Percentiles rank a stretch among this genome's conserved stretches.
Evolutionary conservation across 1,140 invertebrate genomes (phyloP).

Genomic region (Protaetia brevitarsis): DNA sequence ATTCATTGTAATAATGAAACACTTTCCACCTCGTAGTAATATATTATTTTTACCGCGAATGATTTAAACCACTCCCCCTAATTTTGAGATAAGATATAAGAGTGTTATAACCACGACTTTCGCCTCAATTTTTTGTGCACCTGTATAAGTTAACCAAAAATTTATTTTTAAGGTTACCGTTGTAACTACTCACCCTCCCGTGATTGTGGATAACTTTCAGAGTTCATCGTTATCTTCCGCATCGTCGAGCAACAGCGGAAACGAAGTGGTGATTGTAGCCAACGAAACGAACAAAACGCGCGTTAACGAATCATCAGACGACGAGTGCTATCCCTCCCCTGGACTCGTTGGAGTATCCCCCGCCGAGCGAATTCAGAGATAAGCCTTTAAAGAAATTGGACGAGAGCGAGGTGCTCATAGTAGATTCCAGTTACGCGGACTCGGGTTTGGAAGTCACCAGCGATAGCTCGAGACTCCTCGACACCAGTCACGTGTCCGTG

Average conservation of each 20-base stretch:
- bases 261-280: conserved; percentile 74
- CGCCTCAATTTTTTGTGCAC: background rate
- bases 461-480: conserved; percentile 48
- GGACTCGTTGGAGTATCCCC: conserved; percentile 68
- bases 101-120: background rate
- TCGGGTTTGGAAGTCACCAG: conserved; percentile 56
- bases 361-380: conserved; percentile 52
- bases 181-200: conserved; percentile 77
- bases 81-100: no score
- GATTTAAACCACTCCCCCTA: no score
- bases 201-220: conserved; percentile 58
- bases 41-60: background rate
- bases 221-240: conserved; percentile 44
- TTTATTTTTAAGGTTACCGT: conserved; percentile 59
- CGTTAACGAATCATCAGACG: conserved; percentile 61
- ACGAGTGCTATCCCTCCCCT: conserved; percentile 67
- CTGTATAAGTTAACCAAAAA: no score
- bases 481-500: conserved; percentile 84
- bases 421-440: conserved; percentile 63
- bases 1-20: no score
- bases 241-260: conserved; percentile 41
- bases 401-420: conserved; percentile 76
- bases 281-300: conserved; percentile 71
- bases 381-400: conserved; percentile 60
- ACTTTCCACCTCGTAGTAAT: background rate